Evolutionary conservation across 37 sponge, comb jelly and placozoan genomes (phyloP).

Genomic region (Aphrocallistes beatrix): DNA sequence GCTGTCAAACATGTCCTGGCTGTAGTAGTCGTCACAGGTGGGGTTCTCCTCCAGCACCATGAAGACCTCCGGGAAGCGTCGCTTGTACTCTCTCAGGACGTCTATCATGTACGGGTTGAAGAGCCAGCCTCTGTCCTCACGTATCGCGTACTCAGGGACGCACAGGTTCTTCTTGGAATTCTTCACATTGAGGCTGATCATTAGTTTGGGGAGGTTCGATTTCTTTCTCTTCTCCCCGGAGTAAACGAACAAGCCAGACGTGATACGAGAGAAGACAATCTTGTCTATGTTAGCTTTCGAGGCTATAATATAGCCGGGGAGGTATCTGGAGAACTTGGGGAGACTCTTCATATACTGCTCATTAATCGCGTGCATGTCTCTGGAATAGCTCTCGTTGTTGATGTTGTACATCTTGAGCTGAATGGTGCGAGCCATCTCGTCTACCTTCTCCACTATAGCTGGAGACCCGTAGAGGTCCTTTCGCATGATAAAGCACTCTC

Average conservation of each 20-base stretch:
- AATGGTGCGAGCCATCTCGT: neutral
- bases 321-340: neutral
- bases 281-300: neutral
- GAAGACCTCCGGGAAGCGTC: conserved; percentile 58
- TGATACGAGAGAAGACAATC: conserved; percentile 41
- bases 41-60: conserved; percentile 36
- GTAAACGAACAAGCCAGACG: conserved; percentile 19
- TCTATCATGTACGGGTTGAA: conserved; percentile 41
- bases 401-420: conserved; percentile 5
- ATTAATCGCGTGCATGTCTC: neutral
- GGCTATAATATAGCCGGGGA: conserved; percentile 17
- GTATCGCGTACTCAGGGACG: neutral
- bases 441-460: neutral
- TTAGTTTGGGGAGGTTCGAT: conserved; percentile 1
- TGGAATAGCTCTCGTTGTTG: neutral
- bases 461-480: conserved; percentile 7
- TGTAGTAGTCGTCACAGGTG: conserved; percentile 44
- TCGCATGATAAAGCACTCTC: neutral
- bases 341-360: neutral
- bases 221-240: neutral
- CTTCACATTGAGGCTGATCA: conserved; percentile 76
- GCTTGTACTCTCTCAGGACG: conserved; percentile 43
- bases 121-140: conserved; percentile 42
- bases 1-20: conserved; percentile 44
- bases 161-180: conserved; percentile 44